Base-by-base conservation (phyloP, 2,797 vertebrate species). In the Pteronotus mesoamericanus region DNA sequence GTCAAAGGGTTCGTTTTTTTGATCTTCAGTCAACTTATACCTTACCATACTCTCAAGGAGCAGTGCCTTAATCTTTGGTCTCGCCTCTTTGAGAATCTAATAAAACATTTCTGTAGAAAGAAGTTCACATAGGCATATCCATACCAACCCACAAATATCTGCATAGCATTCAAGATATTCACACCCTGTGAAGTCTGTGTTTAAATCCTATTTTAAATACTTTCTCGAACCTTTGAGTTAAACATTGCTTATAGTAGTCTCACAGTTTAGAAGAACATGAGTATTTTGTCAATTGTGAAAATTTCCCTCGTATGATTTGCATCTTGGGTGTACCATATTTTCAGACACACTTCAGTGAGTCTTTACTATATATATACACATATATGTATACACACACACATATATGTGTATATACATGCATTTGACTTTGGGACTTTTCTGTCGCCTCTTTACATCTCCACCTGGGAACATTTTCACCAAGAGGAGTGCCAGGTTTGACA, bases 1-100 rank as follows among this genome's bases (percentile, higher is more conserved):
- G 86, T 96, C 93, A 92, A 96, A 95, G 85, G 16, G 18, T 88
- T 88, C 77, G 32, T 72, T 89, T 66, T 74, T 97, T 97, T 91
- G 93, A 95, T 96, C 86, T 92, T n/a, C 29, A 91, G 87, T 86
- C 86, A 95, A 91, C 18, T 92, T 89, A 64, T 37, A 93, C 89
- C 86, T 93, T 77, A 84, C 44, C 48, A 69, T 26, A 84, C 29
- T 72, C 46, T 95, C n/a, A 74, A 94, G 75, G 59, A 96, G 55
- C 72, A 88, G 32, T n/a, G 48, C 72, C 72, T 89, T 84, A 37
- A 37, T 57, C 75, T 92, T 59, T 71, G 39, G 37, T 84, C 51
- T 94, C 59, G 77, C n/a, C 29, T 92, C 55, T 59, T 44, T 77
- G 91, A 93, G 82, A 94, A 74, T 74, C 59, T 74, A 96, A 90